Base-by-base conservation (phyloP, 2,113 vertebrate species). In the Perognathus longimembris region DNA sequence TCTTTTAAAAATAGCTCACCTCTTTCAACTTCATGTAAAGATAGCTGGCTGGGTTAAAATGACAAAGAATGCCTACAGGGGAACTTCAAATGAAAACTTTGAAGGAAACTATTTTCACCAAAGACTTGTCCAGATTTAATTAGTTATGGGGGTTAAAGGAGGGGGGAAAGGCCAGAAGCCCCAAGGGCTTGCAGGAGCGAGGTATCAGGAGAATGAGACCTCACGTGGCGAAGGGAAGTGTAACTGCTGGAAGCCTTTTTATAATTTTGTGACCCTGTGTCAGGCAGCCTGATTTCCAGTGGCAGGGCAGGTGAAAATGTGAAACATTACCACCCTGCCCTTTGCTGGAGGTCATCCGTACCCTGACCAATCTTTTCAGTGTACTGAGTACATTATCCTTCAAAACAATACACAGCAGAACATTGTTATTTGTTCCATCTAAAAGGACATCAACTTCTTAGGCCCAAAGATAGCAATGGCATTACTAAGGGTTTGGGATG, bases 51-150 rank as follows among this genome's bases (percentile, higher is more conserved):
- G 88, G 89, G 89, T 91, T 90, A 92, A 95, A 96, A 93, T 97
- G 97, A 97, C 94, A 97, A 95, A 92, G 93, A 90, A 67, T 96
- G 98, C 98, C 98, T 97, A 88, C 92, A 97, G 97, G 98, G 96
- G 40, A 88, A 96, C 96, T 89, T 85, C 64, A 91, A 97, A 97
- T 97, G 96, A 97, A 98, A 97, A 97, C 82, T 97, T 98, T 90
- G 97, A 98, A 98, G 96, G 92, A 96, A 98, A 97, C 96, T 97
- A 94, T 97, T 98, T 98, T 96, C 97, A 95, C 91, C 94, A 97
- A 96, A 97, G 96, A 93, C 97, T 97, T 98, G 97, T 98, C 97
- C 97, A 97, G 96, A 98, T 98, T 98, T 98, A 98, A 98, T 98
- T 98, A 98, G 98, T 98, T 98, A 97, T 85, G 85, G 95, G 92